Evolutionary conservation across 92 coral and sea anemone species (phyloP).

Genomic region (Epizoanthus fatuus): DNA sequence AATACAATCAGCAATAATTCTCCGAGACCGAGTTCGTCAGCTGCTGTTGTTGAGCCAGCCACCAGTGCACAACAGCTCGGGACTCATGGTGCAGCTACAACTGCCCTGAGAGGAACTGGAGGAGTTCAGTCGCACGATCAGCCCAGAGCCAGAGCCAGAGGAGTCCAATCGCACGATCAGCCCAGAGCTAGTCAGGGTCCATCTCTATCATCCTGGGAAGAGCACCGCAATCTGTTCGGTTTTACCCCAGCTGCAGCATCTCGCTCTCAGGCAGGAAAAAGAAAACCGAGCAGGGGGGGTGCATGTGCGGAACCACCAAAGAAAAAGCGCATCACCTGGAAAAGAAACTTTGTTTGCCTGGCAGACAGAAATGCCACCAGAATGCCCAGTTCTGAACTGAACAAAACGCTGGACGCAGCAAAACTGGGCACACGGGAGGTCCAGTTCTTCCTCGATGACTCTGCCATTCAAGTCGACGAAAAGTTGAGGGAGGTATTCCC

Average conservation of each 20-base stretch:
- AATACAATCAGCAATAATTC: not conserved
- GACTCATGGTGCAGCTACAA: constrained; percentile 4
- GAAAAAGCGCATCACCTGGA: constrained; percentile 1
- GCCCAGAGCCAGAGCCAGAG: not conserved
- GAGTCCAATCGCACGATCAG: not conserved
- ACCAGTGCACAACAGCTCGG: constrained; percentile 6
- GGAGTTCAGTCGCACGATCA: not conserved
- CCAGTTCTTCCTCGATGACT: not conserved
- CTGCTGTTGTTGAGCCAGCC: constrained; percentile 17
- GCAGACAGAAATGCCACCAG: constrained; percentile 16
- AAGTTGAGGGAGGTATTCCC: constrained; percentile 12
- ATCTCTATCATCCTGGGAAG: not conserved
- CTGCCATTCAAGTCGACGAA: constrained; percentile 8
- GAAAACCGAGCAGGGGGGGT: constrained; percentile 7
- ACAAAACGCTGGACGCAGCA: constrained; percentile 6
- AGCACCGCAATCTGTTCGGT: constrained; percentile 14
- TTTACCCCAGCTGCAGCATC: constrained; percentile 3
- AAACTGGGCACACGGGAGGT: constrained; percentile 9
- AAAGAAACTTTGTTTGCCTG: constrained; percentile 6
- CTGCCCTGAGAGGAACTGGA: constrained; percentile 2
- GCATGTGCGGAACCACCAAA: not conserved
- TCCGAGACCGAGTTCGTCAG: constrained; percentile 2
- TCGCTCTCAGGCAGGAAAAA: constrained; percentile 17
- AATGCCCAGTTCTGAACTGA: constrained; percentile 4
- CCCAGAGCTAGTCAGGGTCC: not conserved